Percentiles rank a stretch among this genome's conserved stretches.
Conservation (phyloP, 1,140 invertebrate species). For the Zaprionus taronus region DNA sequence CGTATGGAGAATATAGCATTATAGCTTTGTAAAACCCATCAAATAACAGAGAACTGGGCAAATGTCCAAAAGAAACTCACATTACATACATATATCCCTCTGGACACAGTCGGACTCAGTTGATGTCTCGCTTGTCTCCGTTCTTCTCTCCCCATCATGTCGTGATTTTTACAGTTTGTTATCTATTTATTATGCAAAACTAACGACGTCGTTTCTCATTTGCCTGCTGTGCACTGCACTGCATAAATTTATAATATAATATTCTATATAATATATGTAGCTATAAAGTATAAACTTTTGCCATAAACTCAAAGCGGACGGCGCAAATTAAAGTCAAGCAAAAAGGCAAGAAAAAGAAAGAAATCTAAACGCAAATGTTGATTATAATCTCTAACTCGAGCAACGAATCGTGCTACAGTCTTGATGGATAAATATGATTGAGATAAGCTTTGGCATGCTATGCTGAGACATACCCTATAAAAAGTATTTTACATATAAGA, state of each 20-base stretch:
- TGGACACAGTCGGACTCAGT: background rate
- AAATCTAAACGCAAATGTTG: conserved; percentile 22
- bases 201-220: conserved; percentile 48
- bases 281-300: conserved; percentile 53
- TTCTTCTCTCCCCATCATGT: background rate
- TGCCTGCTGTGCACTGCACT: conserved; percentile 39
- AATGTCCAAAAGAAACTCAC: conserved; percentile 4
- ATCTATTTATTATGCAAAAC: conserved; percentile 65
- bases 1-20: conserved; percentile 51
- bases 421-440: conserved; percentile 22
- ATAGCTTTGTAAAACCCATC: conserved; percentile 6
- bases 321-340: conserved; percentile 34
- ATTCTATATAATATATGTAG: conserved; percentile 16
- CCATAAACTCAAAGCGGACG: conserved; percentile 47
- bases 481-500: background rate
- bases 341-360: background rate
- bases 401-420: background rate
- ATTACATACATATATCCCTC: background rate
- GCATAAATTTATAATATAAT: conserved; percentile 56
- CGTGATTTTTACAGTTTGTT: conserved; percentile 45
- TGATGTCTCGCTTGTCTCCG: background rate
- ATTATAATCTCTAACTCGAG: conserved; percentile 28
- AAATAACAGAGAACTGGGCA: conserved; percentile 23
- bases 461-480: conserved; percentile 1
- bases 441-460: background rate